phyloP scores from a whole-genome alignment of 1,140 invertebrate genomes.

The Lanistes nyassanus region DNA sequence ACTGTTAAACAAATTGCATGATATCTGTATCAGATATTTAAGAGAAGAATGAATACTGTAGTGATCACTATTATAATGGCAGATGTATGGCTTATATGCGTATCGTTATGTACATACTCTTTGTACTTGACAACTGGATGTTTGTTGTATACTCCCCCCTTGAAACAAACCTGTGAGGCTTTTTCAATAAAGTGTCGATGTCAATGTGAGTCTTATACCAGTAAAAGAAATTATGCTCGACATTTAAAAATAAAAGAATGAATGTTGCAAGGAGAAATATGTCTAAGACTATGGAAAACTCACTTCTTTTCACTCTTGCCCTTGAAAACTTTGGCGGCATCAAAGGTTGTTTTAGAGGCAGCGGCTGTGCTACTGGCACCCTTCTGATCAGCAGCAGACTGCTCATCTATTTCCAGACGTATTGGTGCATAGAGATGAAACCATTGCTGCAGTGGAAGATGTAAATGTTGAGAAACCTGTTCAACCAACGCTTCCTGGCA shows the following conservation, averaged over 20 bases:
- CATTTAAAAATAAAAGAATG: neutral
- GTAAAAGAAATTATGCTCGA: neutral
- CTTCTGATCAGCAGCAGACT: conserved; percentile 24
- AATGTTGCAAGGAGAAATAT: too few relatives aligned
- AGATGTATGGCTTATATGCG: too few relatives aligned
- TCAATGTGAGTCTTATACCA: neutral
- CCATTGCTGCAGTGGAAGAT: conserved; percentile 57
- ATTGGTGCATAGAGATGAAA: conserved; percentile 61
- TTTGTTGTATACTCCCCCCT: too few relatives aligned
- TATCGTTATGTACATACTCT: too few relatives aligned
- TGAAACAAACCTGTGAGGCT: neutral
- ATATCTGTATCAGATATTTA: too few relatives aligned
- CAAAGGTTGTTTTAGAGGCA: conserved; percentile 39
- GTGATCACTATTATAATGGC: too few relatives aligned
- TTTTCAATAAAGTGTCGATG: too few relatives aligned
- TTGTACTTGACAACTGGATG: too few relatives aligned
- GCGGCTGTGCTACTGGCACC: conserved; percentile 13
- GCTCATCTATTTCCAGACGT: conserved; percentile 51
- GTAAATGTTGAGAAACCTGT: neutral
- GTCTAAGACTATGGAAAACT: too few relatives aligned
- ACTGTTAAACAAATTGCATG: too few relatives aligned
- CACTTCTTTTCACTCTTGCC: conserved; percentile 62
- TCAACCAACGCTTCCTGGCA: too few relatives aligned
- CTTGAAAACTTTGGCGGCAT: conserved; percentile 61
- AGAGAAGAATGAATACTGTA: too few relatives aligned